phyloP scores from a whole-genome alignment of 2,888 invertebrate genomes.

The Athalia rosae region DNA sequence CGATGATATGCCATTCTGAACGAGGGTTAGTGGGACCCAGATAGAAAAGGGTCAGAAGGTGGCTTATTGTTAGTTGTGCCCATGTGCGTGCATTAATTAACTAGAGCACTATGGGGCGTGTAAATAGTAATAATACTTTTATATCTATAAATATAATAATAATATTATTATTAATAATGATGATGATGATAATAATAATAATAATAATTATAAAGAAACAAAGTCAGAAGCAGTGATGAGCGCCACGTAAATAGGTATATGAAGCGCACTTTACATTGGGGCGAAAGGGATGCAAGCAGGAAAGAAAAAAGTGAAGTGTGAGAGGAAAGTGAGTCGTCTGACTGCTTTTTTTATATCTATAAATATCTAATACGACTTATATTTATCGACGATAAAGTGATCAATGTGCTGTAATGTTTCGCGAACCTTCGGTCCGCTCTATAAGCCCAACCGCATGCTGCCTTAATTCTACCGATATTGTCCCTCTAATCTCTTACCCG shows the following conservation, averaged over 20 bases:
- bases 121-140: slow-evolving; percentile 63
- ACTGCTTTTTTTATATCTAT: slow-evolving; percentile 10
- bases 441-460: slow-evolving; percentile 39
- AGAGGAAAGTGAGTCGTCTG: neutral
- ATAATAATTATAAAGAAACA: slow-evolving; percentile 13
- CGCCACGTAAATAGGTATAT: neutral
- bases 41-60: neutral
- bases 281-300: slow-evolving; percentile 30
- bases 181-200: neutral
- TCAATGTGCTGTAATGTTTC: slow-evolving; percentile 36
- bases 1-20: neutral
- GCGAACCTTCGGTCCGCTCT: slow-evolving; percentile 27
- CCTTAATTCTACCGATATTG: slow-evolving; percentile 29
- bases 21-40: neutral
- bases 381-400: slow-evolving; percentile 41
- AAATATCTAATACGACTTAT: neutral
- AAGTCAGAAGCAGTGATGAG: neutral
- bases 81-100: slow-evolving; percentile 42
- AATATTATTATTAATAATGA: slow-evolving; percentile 24
- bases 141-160: slow-evolving; percentile 53
- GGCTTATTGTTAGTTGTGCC: neutral
- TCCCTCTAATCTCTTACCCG: slow-evolving; percentile 3
- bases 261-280: no score
- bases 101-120: slow-evolving; percentile 56
- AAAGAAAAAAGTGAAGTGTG: neutral